Percentiles rank a stretch among this genome's conserved stretches.
Conservation (phyloP, 2,888 invertebrate species). For the Fragum whitleyi region DNA sequence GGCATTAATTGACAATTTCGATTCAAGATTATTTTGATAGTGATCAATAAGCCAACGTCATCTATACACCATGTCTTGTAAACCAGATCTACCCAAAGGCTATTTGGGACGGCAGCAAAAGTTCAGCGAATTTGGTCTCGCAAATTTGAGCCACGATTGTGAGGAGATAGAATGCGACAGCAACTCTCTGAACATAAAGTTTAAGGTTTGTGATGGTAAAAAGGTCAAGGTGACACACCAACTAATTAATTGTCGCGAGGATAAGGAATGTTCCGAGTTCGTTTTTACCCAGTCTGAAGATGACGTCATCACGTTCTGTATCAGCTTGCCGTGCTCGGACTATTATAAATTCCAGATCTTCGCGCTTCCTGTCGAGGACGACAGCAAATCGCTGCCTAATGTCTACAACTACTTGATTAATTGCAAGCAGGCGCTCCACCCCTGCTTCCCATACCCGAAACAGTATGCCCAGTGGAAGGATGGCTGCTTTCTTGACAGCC, state of each 20-base stretch:
- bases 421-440: constrained; percentile 70
- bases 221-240: constrained; percentile 77
- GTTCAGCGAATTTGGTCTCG: constrained; percentile 73
- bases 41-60: background rate
- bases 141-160: constrained; percentile 70
- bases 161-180: constrained; percentile 66
- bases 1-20: background rate
- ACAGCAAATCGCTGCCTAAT: constrained; percentile 83
- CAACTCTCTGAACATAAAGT: constrained; percentile 75
- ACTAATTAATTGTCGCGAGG: constrained; percentile 69
- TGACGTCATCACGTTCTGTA: constrained; percentile 68
- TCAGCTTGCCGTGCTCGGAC: constrained; percentile 78
- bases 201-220: constrained; percentile 63
- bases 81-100: constrained; percentile 75
- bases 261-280: constrained; percentile 70
- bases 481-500: constrained; percentile 82
- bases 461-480: constrained; percentile 85
- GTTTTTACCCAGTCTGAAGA: constrained; percentile 79
- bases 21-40: background rate
- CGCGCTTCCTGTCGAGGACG: constrained; percentile 80
- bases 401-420: constrained; percentile 84
- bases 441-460: constrained; percentile 82
- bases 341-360: constrained; percentile 84
- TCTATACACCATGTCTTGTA: constrained; percentile 59
- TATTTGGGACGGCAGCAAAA: constrained; percentile 79